phyloP scores from a whole-genome alignment of 92 coral and sea anemone genomes.

The Phenganax subtilis region DNA sequence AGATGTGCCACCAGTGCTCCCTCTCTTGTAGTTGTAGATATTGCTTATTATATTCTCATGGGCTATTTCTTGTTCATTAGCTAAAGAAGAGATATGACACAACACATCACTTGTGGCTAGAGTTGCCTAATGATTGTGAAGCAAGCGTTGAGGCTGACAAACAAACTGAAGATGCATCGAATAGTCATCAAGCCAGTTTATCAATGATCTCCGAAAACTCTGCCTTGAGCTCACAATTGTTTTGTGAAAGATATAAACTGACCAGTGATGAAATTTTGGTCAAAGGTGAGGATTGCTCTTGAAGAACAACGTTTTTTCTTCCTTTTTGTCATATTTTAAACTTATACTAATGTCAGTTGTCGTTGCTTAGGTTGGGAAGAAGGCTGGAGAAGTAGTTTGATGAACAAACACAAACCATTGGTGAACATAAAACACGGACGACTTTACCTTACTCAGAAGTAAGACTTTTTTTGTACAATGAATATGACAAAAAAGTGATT shows the following conservation, averaged over 20 bases:
- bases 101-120: conserved; percentile 69
- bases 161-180: neutral
- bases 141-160: conserved; percentile 38
- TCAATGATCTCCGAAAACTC: neutral
- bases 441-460: conserved; percentile 79
- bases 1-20: neutral
- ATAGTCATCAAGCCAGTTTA: neutral
- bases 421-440: conserved; percentile 70
- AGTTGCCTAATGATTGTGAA: conserved; percentile 75
- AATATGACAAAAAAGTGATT: too few species aligned
- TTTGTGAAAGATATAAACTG: conserved; percentile 33
- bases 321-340: neutral
- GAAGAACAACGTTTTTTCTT: neutral
- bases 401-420: conserved; percentile 75
- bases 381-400: conserved; percentile 71
- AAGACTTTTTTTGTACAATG: neutral
- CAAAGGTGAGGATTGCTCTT: neutral
- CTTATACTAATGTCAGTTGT: neutral
- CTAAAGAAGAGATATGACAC: conserved; percentile 75
- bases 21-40: neutral
- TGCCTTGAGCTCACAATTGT: neutral
- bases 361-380: conserved; percentile 75
- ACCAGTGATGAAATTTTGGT: conserved; percentile 27
- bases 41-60: neutral
- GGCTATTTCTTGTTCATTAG: conserved; percentile 32